phyloP scores from a whole-genome alignment of 2,113 vertebrate species.

The Suricata suricatta region DNA sequence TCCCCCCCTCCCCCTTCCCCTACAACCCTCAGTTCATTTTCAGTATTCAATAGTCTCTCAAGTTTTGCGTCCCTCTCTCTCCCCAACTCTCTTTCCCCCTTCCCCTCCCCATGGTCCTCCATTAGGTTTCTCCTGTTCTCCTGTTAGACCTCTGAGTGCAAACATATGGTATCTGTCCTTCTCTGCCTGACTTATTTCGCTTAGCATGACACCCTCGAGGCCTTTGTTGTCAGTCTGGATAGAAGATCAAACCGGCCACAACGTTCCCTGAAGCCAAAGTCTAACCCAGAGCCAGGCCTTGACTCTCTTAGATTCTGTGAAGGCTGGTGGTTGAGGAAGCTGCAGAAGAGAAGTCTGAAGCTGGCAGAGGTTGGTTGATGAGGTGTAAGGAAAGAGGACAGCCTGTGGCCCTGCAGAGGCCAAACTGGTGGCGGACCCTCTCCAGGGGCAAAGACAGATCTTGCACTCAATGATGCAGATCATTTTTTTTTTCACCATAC shows the following conservation, averaged over 20 bases:
- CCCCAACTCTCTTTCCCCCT: too few relatives aligned
- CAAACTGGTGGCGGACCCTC: neutral
- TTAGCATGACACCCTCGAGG: too few relatives aligned
- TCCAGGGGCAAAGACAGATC: constrained; percentile 90
- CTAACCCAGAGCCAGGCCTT: neutral
- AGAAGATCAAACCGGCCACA: neutral
- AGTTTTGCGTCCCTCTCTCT: too few relatives aligned
- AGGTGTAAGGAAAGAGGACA: neutral
- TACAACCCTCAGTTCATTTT: too few relatives aligned
- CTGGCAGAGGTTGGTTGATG: neutral
- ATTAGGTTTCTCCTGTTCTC: too few relatives aligned
- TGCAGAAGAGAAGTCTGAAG: neutral
- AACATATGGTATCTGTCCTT: too few relatives aligned
- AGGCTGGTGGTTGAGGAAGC: neutral
- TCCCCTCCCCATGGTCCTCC: too few relatives aligned
- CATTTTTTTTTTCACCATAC: constrained; percentile 89
- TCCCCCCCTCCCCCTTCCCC: too few relatives aligned
- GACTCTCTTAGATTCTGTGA: neutral
- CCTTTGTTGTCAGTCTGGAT: neutral
- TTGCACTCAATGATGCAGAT: constrained; percentile 90
- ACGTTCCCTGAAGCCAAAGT: neutral
- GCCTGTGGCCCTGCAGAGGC: neutral
- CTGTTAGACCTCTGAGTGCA: too few relatives aligned
- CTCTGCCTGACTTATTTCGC: too few relatives aligned
- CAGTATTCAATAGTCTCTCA: too few relatives aligned